These are phyloP conservation scores for Oryctes rhinoceros DNA, from an alignment of 1,140 invertebrate species.

Conservation along the genomic window DNA sequence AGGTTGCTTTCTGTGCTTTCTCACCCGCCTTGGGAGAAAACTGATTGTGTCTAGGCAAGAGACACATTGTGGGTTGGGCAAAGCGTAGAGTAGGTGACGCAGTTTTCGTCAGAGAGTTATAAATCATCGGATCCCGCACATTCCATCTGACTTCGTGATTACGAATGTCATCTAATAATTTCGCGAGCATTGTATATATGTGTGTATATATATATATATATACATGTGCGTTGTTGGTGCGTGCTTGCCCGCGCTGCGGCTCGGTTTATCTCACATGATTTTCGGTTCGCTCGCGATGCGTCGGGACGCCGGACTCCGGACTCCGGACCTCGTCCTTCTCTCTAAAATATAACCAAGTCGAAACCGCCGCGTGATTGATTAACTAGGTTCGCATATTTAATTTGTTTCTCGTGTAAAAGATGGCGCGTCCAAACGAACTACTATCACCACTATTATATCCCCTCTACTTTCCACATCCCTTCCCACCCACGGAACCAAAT, in stretches of 20 bases:
- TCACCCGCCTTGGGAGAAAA: slow-evolving; percentile 43
- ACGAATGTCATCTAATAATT: slow-evolving; percentile 55
- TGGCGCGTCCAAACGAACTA: slow-evolving; percentile 41
- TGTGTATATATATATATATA: slow-evolving; percentile 26
- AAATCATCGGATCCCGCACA: slow-evolving; percentile 53
- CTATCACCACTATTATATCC: background rate
- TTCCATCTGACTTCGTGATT: slow-evolving; percentile 54
- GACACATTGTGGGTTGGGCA: slow-evolving; percentile 49
- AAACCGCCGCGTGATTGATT: slow-evolving; percentile 55
- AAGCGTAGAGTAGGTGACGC: slow-evolving; percentile 48
- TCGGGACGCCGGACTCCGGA: background rate
- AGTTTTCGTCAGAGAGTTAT: slow-evolving; percentile 46
- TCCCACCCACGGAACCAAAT: slow-evolving; percentile 19
- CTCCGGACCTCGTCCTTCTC: background rate
- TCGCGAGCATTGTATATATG: slow-evolving; percentile 45
- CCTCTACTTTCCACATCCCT: slow-evolving; percentile 23
- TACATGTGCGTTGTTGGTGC: slow-evolving; percentile 10
- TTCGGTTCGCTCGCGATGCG: background rate
- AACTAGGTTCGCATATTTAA: slow-evolving; percentile 59
- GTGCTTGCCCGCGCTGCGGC: background rate
- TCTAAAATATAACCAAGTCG: slow-evolving; percentile 12
- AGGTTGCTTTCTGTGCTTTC: background rate
- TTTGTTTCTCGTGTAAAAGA: slow-evolving; percentile 47
- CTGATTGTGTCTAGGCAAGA: slow-evolving; percentile 49
- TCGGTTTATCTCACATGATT: slow-evolving; percentile 5